Evolutionary conservation across 2,888 invertebrate genomes (phyloP), one percentile per base, ranked within the genome.

Genomic region (Aphelenchoides bicaudatus): DNA sequence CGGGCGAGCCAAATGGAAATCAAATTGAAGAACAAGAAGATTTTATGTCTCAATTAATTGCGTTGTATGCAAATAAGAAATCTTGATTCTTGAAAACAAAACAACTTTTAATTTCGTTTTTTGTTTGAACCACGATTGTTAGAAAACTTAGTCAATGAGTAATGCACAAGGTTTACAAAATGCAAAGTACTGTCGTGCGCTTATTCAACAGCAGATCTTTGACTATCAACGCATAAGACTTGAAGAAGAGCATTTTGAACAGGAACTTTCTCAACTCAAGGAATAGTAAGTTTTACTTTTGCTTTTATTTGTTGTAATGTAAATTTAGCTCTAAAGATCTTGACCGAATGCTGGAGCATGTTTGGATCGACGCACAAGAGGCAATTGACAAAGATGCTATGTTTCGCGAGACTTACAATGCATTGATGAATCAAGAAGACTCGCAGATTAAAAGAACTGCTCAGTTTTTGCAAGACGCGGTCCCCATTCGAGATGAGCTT

Each of bases 281-380:
- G 43, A 43, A n/a, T 25, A 25, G 43, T 43, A 43, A 6, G 43
- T 21, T 25, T n/a, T 43, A 8, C 23, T 21, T 8, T n/a, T n/a
- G 16, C 23, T 43, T n/a, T 19, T 8, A 6, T 25, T 8, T 8
- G 16, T 8, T 6, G 25, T 21, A 19, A 25, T 43, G 10, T 8
- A n/a, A 10, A 21, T 43, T 19, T 25, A 43, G 43, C 23, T 43
- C 23, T 10, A 43, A 43, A n/a, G 43, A 43, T 21, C 6, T n/a
- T 19, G 43, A 43, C 23, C 43, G 43, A 6, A 43, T 21, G 10
- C 23, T 43, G 43, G 23, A 19, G 43, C 21, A 10, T 6, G 43
- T 43, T 6, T 43, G 43, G 43, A 25, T 21, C 23, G 43, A 43
- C 10, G 43, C 43, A 8, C 43, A 43, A n/a, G 43, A 43, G 23